Base-by-base conservation (phyloP, 2,113 vertebrate species). In the Cinclus mexicanus region DNA sequence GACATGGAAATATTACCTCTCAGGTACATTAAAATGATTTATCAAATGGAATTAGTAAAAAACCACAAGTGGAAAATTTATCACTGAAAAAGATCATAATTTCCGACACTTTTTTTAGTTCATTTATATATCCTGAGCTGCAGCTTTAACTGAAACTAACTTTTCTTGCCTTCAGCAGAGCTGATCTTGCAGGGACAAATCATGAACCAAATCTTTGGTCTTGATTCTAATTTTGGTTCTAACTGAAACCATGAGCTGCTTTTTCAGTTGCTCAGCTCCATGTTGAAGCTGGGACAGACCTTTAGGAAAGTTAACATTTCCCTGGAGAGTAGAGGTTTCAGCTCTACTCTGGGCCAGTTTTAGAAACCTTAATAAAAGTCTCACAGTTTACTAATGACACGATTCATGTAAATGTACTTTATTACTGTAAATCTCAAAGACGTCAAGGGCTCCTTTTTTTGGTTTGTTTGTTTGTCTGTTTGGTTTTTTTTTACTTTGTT, bases 21-120 rank as follows among this genome's bases (percentile, higher is more conserved):
- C 14, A 35, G 59, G 22, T 46, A 86, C 61, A 77, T 92, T 89
- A 87, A 90, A 93, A 70, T 70, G 37, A 83, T 89, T 90, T 90
- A 89, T 81, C 42, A 49, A 83, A 92, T 33, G 37, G 56, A 89
- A 89, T 77, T 26, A 50, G 33, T 74, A 83, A 68, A 79, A 75
- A 55, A 56, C 0, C 14, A 14, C 52, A 83, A 50, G 19, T 46
- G 33, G 16, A 29, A 28, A 67, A 50, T 88, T 89, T 81, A 75
- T 94, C 68, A 86, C 33, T 59, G 67, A 47, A 59, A 86, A 83
- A 92, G 12, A 64, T 60, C 5, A 6, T 44, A 8, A 19, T 89
- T 93, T 71, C 52, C 71, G 83, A 67, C 68, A 65, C 21, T 69
- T 76, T 82, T 29, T 92, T 90, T 67, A 55, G 50, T 63, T 90